Evolutionary conservation across 1,140 invertebrate genomes (phyloP), one percentile per base, ranked within the genome.

Genomic region (Philopotamus ludificatus): DNA sequence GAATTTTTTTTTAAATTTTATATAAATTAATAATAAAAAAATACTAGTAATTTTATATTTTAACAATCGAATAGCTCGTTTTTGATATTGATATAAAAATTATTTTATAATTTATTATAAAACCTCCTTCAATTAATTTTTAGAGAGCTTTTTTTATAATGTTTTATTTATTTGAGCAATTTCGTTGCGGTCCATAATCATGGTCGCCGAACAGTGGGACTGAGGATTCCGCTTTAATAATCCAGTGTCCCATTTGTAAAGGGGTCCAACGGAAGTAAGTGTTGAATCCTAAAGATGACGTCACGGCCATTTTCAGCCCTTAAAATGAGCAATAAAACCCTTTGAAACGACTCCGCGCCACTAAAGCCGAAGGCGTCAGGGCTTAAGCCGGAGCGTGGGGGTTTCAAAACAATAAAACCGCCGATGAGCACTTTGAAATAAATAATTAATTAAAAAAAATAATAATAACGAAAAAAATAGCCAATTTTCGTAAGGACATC

Each of bases 311-410:
- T 41, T 41, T 62, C 45, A 51, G 59, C 23, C 34, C 45, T 62
- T 62, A 62, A 62, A 62, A 62, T 62, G 51, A 62, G 59, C 59
- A 62, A 62, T 62, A 62, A 62, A 62, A 62, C 59, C 59, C 59
- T 62, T 49, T 44, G 44, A 49, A 57, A 39, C 42, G 54, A 20
- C 59, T 34, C 23, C 51, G 59, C 26, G 28, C 45, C 26, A 51
- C 44, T 50, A 51, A 50, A 51, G 59, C 50, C 28, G 39, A 58
- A 34, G 28, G 12, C 12, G 28, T 34, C 12, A 34, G 12, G 28
- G 28, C 28, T 34, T 12, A 4, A n/a, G n/a, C n/a, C n/a, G n/a
- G n/a, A n/a, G n/a, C n/a, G n/a, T n/a, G n/a, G n/a, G n/a, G n/a
- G n/a, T n/a, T n/a, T n/a, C n/a, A n/a, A n/a, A n/a, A n/a, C n/a